Base-by-base conservation (phyloP, 2,797 vertebrate genomes). In the Sebastolobus alascanus region DNA sequence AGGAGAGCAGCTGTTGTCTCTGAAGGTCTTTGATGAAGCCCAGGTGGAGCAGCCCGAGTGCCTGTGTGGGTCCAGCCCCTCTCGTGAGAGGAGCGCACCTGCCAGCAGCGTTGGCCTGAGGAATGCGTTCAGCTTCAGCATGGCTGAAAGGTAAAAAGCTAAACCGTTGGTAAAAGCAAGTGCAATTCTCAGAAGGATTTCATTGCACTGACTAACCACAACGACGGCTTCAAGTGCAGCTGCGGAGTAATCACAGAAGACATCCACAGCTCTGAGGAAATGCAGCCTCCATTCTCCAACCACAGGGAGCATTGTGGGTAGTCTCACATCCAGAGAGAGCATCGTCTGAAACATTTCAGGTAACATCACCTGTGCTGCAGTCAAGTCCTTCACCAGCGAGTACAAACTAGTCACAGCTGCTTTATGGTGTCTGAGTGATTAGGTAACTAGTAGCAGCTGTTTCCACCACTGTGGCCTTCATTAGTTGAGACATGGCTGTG, bases 111-210 rank as follows among this genome's bases (percentile, higher is more conserved):
- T 63, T 16, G 8, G 38, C 77, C 84, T 80, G 73, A 93, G 72
- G 40, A 85, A 73, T 1, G 12, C 6, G 0, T 93, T 95, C 61
- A 94, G 58, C 78, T 71, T 83, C 69, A 93, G 76, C 85, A 90
- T 50, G 58, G 80, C 13, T 1, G 89, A 84, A 3, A 94, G 84
- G 59, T 82, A 89, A 11, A 77, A 18, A 1, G 75, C 66, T 0
- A 91, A 13, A 22, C 50, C 52, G 40, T 84, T 73, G 59, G 80
- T 87, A 73, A 94, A 46, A n/a, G 80, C 75, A 0, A 93, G 81
- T 0, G 89, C 88, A 3, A 55, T 12, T 33, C 77, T 84, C 70
- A 94, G 86, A 2, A 92, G 16, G 60, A 83, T 63, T 60, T 90
- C 88, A 31, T 54, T 89, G 79, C 84, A 88, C n/a, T 77, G 59